Percentiles rank a stretch among this genome's conserved stretches.
phyloP scores from a whole-genome alignment of 2,797 vertebrate species.

The Arctocebus calabarensis region DNA sequence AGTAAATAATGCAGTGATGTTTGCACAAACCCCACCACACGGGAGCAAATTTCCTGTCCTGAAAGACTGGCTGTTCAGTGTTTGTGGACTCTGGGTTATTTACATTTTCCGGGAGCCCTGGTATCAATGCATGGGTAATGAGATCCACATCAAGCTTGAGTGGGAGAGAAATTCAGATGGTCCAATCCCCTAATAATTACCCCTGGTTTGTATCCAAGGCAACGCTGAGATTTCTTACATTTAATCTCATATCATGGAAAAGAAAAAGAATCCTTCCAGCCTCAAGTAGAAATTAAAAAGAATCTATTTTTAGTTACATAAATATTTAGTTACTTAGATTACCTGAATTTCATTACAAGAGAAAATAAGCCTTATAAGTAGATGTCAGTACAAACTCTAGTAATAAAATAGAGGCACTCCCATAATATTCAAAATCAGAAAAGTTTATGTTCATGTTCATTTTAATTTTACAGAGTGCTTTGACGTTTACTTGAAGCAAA shows the following conservation, averaged over 20 bases:
- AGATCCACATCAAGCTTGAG: background rate
- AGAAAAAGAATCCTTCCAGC: background rate
- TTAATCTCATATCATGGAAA: background rate
- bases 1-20: background rate
- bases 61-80: background rate
- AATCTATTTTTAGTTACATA: slow-evolving; percentile 1
- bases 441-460: background rate
- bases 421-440: background rate
- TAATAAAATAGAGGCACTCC: background rate
- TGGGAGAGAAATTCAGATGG: slow-evolving; percentile 42
- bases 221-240: background rate
- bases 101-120: slow-evolving; percentile 5
- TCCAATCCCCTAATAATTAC: slow-evolving; percentile 36
- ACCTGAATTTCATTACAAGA: background rate
- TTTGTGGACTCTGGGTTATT: background rate
- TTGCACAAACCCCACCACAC: background rate
- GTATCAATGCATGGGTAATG: background rate
- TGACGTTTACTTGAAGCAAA: background rate
- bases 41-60: background rate
- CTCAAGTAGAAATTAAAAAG: background rate
- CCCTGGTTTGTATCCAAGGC: slow-evolving; percentile 57
- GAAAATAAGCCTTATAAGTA: slow-evolving; percentile 33
- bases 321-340: background rate
- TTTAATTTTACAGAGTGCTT: background rate
- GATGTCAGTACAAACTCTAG: background rate